Percentiles rank a stretch among this genome's conserved stretches.
phyloP scores from a whole-genome alignment of 2,888 invertebrate species.

The Apamea anceps region DNA sequence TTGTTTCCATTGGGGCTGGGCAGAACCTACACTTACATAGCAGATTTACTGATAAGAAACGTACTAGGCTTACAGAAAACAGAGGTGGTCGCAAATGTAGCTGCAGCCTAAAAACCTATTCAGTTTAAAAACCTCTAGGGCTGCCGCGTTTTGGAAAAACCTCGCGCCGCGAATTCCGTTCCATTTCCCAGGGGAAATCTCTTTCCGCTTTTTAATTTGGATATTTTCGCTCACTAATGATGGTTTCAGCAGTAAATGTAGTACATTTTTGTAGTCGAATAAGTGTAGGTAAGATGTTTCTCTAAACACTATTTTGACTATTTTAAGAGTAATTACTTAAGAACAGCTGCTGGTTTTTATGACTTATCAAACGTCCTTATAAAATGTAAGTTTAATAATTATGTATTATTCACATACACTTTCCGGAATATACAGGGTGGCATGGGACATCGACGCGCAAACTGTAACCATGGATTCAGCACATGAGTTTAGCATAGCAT shows the following conservation, averaged over 20 bases:
- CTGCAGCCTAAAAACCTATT: slow-evolving; percentile 1
- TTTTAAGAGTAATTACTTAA: neutral
- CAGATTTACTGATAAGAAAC: neutral
- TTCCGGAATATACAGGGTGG: no score
- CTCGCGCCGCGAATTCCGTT: slow-evolving; percentile 39
- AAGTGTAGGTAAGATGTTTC: neutral
- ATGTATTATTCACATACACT: no score
- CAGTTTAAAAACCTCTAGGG: slow-evolving; percentile 14
- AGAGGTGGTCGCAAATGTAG: neutral
- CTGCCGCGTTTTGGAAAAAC: slow-evolving; percentile 24
- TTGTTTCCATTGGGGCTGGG: neutral
- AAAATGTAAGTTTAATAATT: no score
- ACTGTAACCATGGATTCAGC: no score
- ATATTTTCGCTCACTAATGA: slow-evolving; percentile 59
- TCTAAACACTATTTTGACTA: neutral
- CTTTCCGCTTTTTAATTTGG: slow-evolving; percentile 59
- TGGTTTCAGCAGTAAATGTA: slow-evolving; percentile 9
- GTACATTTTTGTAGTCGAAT: neutral
- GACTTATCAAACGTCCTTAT: no score
- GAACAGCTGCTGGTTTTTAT: no score
- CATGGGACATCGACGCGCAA: no score
- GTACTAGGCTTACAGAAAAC: slow-evolving; percentile 11
- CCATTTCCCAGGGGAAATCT: slow-evolving; percentile 49
- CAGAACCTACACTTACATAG: neutral
- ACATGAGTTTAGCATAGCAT: no score